Conservation (phyloP, 1,140 invertebrate genomes). For the Eurytemora carolleeae region DNA sequence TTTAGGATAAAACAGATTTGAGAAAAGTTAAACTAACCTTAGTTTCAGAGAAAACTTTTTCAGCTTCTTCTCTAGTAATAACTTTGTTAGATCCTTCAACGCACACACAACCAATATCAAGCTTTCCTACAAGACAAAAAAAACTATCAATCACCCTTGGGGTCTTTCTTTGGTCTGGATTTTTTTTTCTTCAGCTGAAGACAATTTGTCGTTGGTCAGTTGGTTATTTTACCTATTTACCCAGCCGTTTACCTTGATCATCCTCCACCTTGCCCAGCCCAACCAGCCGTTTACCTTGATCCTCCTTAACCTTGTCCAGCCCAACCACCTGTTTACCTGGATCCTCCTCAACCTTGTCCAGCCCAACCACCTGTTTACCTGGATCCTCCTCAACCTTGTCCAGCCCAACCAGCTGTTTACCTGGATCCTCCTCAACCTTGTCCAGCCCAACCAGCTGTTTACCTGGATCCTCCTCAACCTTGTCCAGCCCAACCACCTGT, state of each 20-base stretch:
- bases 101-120: neutral
- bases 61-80: neutral
- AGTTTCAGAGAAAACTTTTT: neutral
- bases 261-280: too few species aligned
- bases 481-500: neutral
- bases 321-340: neutral
- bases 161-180: neutral
- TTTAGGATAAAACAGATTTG: too few species aligned
- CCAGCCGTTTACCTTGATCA: neutral
- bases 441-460: too few species aligned
- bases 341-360: neutral
- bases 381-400: neutral
- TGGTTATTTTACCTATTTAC: too few species aligned
- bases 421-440: too few species aligned
- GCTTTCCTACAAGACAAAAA: neutral
- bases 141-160: neutral
- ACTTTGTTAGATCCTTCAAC: neutral
- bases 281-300: neutral
- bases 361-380: neutral
- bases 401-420: neutral
- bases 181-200: neutral
- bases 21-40: too few species aligned
- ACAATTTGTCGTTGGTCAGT: neutral
- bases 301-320: neutral
- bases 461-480: too few species aligned